These are phyloP conservation scores for Myotis davidii DNA, from an alignment of 2,113 vertebrate species.

Conservation along the genomic window DNA sequence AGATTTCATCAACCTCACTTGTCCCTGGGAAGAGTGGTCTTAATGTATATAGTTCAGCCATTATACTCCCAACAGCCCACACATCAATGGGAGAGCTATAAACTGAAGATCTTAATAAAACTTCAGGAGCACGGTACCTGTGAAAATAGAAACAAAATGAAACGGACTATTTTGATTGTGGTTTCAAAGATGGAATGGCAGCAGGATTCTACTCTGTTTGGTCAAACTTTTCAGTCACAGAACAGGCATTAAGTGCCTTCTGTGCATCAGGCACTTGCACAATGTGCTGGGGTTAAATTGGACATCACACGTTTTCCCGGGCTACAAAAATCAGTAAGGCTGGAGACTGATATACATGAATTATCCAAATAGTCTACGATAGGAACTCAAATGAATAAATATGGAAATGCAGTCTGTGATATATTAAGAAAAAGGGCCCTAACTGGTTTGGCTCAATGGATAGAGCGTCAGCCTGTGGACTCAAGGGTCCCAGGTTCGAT, in stretches of 20 bases:
- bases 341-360: not conserved
- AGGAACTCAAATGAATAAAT: not conserved
- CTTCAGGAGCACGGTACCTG: constrained; percentile 99
- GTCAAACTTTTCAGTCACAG: not conserved
- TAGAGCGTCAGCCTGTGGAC: too few species aligned
- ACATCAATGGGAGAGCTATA: constrained; percentile 98
- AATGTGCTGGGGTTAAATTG: not conserved
- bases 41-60: constrained; percentile 97
- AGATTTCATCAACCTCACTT: constrained; percentile 98
- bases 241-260: not conserved
- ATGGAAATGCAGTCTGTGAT: not conserved
- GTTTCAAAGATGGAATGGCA: not conserved
- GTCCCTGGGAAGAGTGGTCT: constrained; percentile 98
- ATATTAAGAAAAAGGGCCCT: not conserved
- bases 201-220: not conserved
- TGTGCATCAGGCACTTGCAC: not conserved
- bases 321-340: not conserved
- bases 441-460: too few species aligned
- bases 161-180: not conserved
- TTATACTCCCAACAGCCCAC: constrained; percentile 98
- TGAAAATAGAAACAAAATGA: not conserved
- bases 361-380: not conserved
- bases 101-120: constrained; percentile 92
- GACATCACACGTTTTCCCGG: not conserved
- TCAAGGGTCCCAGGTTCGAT: too few species aligned